A percentile compares a stretch with the other conserved stretches of the same genome.
These are phyloP conservation scores for Drosophila limbata DNA, from an alignment of 2,888 invertebrate genomes.

Conservation along the genomic window DNA sequence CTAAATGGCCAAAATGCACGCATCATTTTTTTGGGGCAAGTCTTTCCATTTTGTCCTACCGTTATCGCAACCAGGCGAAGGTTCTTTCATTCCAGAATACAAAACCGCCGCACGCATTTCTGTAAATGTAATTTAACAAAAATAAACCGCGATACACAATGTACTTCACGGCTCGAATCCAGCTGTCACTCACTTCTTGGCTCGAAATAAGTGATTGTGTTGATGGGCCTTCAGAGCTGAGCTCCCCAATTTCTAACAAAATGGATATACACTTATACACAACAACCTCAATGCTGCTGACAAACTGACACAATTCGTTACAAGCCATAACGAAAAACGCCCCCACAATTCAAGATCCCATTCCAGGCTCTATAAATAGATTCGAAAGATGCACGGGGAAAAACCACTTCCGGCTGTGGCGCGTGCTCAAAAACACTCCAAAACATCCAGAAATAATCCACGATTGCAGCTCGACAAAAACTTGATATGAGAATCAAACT, in stretches of 20 bases:
- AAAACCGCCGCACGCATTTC: constrained; percentile 61
- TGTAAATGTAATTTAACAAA: constrained; percentile 75
- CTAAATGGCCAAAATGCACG: constrained; percentile 66
- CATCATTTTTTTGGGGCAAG: constrained; percentile 9
- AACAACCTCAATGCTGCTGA: constrained; percentile 61
- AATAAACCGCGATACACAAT: constrained; percentile 48
- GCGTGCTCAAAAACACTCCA: constrained; percentile 67
- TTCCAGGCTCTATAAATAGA: constrained; percentile 52
- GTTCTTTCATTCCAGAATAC: constrained; percentile 29
- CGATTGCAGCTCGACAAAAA: constrained; percentile 36
- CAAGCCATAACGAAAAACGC: constrained; percentile 45
- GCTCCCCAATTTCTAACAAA: constrained; percentile 64
- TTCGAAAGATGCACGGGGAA: constrained; percentile 36
- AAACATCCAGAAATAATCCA: constrained; percentile 35
- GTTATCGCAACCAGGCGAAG: constrained; percentile 34
- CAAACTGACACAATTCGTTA: constrained; percentile 63
- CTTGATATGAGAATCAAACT: constrained; percentile 74
- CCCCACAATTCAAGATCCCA: constrained; percentile 28
- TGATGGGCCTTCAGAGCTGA: constrained; percentile 57
- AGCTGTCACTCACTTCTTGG: constrained; percentile 71
- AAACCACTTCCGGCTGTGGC: constrained; percentile 73
- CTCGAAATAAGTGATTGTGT: constrained; percentile 75
- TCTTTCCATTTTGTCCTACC: constrained; percentile 28
- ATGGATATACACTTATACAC: not conserved
- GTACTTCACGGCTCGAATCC: constrained; percentile 51